These are phyloP conservation scores for Ianthella basta DNA, from an alignment of 37 sponge, comb jelly and placozoan genomes.

Conservation along the genomic window DNA sequence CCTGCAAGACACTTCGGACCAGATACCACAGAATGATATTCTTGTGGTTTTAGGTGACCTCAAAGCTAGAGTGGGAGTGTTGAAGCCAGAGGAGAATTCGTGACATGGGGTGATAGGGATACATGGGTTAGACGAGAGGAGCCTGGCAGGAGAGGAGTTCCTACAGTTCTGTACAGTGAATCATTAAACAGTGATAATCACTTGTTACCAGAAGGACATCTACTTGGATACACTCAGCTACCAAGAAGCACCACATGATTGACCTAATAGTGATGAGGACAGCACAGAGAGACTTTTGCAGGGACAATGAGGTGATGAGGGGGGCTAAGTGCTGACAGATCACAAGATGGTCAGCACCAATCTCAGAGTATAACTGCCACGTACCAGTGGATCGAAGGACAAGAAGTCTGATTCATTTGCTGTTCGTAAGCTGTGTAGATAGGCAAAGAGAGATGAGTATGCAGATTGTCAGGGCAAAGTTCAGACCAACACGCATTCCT, in stretches of 20 bases:
- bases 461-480: background rate
- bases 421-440: conserved; percentile 14
- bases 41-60: conserved; percentile 42
- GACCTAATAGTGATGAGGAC: conserved; percentile 40
- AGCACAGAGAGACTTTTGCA: conserved; percentile 1
- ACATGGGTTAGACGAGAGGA: conserved; percentile 43
- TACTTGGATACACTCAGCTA: conserved; percentile 52
- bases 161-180: conserved; percentile 51
- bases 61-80: conserved; percentile 17
- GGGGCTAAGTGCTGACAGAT: conserved; percentile 31
- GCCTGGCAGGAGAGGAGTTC: conserved; percentile 42
- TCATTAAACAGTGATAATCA: conserved; percentile 50
- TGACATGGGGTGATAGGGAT: conserved; percentile 19
- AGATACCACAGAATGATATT: conserved; percentile 17
- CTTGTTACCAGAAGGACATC: conserved; percentile 49
- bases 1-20: conserved; percentile 9
- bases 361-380: background rate
- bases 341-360: conserved; percentile 44
- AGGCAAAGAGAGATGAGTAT: conserved; percentile 23
- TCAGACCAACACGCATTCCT: conserved; percentile 14
- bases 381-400: background rate
- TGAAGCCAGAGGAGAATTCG: background rate
- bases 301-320: conserved; percentile 38
- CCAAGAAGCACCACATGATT: conserved; percentile 23
- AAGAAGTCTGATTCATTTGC: background rate